phyloP scores from a whole-genome alignment of 2,797 vertebrate genomes.

The Megaceryle alcyon region DNA sequence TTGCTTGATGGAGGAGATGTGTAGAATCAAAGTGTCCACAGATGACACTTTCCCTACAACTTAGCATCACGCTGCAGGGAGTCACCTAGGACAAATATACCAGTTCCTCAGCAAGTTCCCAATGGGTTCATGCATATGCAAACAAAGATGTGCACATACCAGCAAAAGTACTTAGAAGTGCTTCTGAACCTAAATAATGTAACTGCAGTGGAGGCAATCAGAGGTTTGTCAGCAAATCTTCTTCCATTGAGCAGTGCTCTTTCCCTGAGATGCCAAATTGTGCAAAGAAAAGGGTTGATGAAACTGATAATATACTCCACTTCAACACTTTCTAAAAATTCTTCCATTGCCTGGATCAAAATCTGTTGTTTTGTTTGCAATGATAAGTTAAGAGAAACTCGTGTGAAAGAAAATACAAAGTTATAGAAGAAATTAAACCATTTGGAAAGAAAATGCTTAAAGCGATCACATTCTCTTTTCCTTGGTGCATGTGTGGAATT shows the following conservation, averaged over 20 bases:
- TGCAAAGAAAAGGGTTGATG: background rate
- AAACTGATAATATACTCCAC: background rate
- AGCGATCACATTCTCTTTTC: background rate
- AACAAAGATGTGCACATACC: background rate
- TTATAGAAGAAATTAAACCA: background rate
- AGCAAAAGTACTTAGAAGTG: background rate
- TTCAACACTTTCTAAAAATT: background rate
- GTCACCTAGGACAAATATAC: background rate
- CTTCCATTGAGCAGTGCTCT: background rate
- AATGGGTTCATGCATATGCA: background rate
- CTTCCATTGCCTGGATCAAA: background rate
- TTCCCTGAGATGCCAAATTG: background rate
- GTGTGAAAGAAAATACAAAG: background rate
- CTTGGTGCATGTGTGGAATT: conserved; percentile 11
- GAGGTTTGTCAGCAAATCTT: background rate
- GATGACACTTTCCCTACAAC: background rate
- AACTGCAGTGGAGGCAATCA: background rate
- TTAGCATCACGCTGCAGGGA: background rate
- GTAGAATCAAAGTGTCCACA: background rate
- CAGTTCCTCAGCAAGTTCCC: background rate
- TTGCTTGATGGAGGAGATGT: background rate
- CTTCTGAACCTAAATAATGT: background rate
- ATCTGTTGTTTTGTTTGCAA: background rate
- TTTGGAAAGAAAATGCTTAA: background rate
- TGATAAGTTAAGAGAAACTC: background rate